phyloP scores from a whole-genome alignment of 2,888 invertebrate species.

The Merodon equestris region DNA sequence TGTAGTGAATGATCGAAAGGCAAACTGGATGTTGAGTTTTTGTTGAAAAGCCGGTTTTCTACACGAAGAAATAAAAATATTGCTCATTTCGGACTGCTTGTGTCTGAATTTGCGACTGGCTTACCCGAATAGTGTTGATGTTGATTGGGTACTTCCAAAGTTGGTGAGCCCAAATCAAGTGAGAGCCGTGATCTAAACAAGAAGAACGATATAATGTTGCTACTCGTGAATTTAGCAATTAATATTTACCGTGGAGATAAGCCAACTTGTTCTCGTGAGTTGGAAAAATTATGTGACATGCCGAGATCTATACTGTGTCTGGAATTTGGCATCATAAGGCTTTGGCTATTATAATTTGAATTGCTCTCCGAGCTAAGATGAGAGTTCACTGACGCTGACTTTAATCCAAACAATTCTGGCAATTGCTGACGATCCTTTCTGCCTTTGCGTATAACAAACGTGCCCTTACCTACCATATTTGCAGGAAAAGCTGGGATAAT shows the following conservation, averaged over 20 bases:
- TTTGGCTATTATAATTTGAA: conserved; percentile 53
- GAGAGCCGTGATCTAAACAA: conserved; percentile 73
- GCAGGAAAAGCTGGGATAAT: conserved; percentile 73
- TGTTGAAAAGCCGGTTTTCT: conserved; percentile 48
- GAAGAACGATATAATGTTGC: background rate
- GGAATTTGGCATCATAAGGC: conserved; percentile 81
- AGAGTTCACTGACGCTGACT: conserved; percentile 82
- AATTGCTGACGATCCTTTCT: conserved; percentile 85
- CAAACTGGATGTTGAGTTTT: conserved; percentile 29
- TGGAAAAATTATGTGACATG: conserved; percentile 80
- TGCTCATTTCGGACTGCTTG: background rate
- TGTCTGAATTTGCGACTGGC: background rate
- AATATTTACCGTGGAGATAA: conserved; percentile 72
- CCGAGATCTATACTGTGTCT: conserved; percentile 85
- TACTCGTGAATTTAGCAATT: background rate
- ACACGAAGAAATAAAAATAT: background rate
- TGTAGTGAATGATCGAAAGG: conserved; percentile 59
- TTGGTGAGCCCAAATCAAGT: conserved; percentile 73
- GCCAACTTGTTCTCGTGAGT: conserved; percentile 59
- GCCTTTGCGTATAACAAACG: conserved; percentile 89
- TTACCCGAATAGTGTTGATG: conserved; percentile 58
- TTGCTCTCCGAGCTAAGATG: conserved; percentile 81
- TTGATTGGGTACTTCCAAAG: conserved; percentile 69
- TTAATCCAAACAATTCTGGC: conserved; percentile 78
- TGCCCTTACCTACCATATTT: conserved; percentile 83